A percentile compares a stretch with the other conserved stretches of the same genome.
Conservation (phyloP, 1,140 invertebrate genomes). For the Temnothorax curvispinosus region DNA sequence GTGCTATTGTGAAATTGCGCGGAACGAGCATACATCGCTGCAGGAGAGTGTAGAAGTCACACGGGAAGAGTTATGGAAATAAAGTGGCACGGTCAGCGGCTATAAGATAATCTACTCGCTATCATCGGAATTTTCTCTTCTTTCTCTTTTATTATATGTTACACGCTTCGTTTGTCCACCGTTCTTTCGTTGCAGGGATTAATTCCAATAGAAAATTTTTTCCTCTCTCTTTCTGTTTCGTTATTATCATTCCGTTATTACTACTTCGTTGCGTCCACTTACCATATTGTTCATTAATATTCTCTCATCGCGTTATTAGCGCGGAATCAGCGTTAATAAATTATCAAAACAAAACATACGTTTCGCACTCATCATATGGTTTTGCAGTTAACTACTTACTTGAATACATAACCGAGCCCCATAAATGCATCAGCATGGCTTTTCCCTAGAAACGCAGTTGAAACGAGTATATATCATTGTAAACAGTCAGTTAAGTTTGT, state of each 20-base stretch:
- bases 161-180: constrained; percentile 16
- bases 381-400: background rate
- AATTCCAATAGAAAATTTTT: constrained; percentile 25
- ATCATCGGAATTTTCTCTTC: constrained; percentile 22
- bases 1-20: constrained; percentile 60
- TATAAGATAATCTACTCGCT: constrained; percentile 57
- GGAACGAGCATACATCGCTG: constrained; percentile 48
- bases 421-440: constrained; percentile 34
- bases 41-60: constrained; percentile 22
- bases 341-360: constrained; percentile 35
- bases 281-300: background rate
- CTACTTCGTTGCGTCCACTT: background rate
- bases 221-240: too few species aligned
- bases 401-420: background rate
- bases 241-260: background rate
- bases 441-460: constrained; percentile 20
- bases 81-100: constrained; percentile 40
- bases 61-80: constrained; percentile 68
- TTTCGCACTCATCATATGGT: background rate
- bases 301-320: constrained; percentile 3
- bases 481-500: constrained; percentile 61
- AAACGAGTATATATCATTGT: constrained; percentile 53
- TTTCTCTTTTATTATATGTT: constrained; percentile 35
- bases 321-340: constrained; percentile 30
- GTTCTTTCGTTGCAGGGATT: constrained; percentile 29